Base-by-base conservation (phyloP, 2,797 vertebrate species). In the Sus cebifrons region DNA sequence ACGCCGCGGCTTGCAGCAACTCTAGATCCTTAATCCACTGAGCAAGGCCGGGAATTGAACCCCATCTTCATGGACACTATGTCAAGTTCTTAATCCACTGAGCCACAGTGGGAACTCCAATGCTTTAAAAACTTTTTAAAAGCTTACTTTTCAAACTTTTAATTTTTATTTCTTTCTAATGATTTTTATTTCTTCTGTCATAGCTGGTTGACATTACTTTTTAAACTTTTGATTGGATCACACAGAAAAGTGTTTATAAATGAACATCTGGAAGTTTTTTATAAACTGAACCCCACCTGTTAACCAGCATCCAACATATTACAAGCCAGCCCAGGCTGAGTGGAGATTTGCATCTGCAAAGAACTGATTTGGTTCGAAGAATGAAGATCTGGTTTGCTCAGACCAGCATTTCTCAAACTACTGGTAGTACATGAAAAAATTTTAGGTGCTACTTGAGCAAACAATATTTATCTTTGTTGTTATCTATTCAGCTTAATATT, bases 381-480 rank as follows among this genome's bases (percentile, higher is more conserved):
- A 23, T 58, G 74, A 36, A 36, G 36, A 36, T 36, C 36, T 36
- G 36, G 32, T 96, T 86, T 54, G 40, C 32, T 58, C 23, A 79
- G 52, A 78, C 16, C 44, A 60, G 3, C 75, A 20, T 90, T 91
- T 79, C 79, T 79, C 18, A 15, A 52, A n/a, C 70, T 74, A 65
- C 87, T 84, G n/a, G 23, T 36, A 77, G 70, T 49, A 86, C 68
- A 73, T 23, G 60, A 73, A 71, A 70, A 36, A 91, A 52, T 13
- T 29, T 56, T 81, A 71, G 88, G 17, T 60, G 10, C 70, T 32
- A 54, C 44, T 32, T 2, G 7, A 21, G 15, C n/a, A 65, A 15
- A 85, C 29, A 44, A 27, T 60, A n/a, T 77, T 96, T 89, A 85
- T 79, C 89, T 95, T 62, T 65, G 82, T 65, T 95, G 68, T 40